phyloP scores from a whole-genome alignment of 1,140 invertebrate genomes.

The Hyles euphorbiae region DNA sequence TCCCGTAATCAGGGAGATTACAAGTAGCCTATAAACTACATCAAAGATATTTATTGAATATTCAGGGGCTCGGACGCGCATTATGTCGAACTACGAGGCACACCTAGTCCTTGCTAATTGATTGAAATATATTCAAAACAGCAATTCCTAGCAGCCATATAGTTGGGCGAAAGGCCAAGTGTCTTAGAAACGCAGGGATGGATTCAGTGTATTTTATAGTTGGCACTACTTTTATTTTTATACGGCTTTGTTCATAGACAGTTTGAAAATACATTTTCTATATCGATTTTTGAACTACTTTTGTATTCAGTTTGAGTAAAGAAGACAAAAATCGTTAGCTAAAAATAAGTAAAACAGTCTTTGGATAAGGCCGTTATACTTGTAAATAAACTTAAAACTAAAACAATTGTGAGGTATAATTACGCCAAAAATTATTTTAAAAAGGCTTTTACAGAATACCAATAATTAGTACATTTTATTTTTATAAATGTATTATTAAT shows the following conservation, averaged over 20 bases:
- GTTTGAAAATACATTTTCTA: too few relatives aligned
- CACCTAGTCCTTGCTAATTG: constrained; percentile 59
- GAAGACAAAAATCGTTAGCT: not conserved
- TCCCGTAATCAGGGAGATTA: too few relatives aligned
- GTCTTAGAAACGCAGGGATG: constrained; percentile 35
- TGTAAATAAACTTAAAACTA: too few relatives aligned
- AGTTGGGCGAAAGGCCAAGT: constrained; percentile 20
- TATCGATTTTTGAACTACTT: too few relatives aligned
- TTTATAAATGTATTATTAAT: too few relatives aligned
- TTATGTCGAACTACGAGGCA: constrained; percentile 39
- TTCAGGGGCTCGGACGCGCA: constrained; percentile 61
- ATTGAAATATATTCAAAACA: constrained; percentile 71
- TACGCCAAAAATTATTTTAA: too few relatives aligned
- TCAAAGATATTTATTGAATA: constrained; percentile 68
- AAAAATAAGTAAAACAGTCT: too few relatives aligned
- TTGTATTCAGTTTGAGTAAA: not conserved
- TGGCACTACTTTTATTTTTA: not conserved
- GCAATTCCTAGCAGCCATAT: constrained; percentile 42
- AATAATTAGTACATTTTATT: too few relatives aligned
- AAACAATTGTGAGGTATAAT: too few relatives aligned
- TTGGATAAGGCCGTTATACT: too few relatives aligned
- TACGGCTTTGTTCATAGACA: too few relatives aligned
- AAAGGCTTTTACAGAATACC: too few relatives aligned
- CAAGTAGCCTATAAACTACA: constrained; percentile 24
- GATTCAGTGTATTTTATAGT: not conserved